A percentile compares a stretch with the other conserved stretches of the same genome.
phyloP scores from a whole-genome alignment of 37 sponge, comb jelly and placozoan species.

The Bolinopsis microptera region DNA sequence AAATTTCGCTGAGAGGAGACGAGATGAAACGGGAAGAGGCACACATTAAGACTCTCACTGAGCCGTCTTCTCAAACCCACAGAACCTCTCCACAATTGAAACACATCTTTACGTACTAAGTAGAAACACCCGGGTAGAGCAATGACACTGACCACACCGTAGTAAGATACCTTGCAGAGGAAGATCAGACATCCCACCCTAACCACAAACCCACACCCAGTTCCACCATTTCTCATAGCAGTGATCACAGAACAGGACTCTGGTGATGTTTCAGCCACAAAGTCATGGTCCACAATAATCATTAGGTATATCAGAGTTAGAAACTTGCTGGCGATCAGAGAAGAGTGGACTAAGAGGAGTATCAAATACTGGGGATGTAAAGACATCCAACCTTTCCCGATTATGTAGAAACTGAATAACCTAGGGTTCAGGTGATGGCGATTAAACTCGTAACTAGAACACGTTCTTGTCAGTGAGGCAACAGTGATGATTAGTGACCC shows the following conservation, averaged over 20 bases:
- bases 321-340: too few relatives aligned
- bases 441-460: too few relatives aligned
- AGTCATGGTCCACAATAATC: too few relatives aligned
- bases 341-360: too few relatives aligned
- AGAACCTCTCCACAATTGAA: not conserved
- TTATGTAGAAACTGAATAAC: too few relatives aligned
- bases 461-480: too few relatives aligned
- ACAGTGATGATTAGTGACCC: too few relatives aligned
- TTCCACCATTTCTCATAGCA: not conserved
- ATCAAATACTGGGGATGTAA: too few relatives aligned
- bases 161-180: not conserved
- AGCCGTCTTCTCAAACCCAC: not conserved
- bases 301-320: too few relatives aligned
- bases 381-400: too few relatives aligned
- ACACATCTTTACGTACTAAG: not conserved
- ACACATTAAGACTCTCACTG: not conserved
- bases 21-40: not conserved
- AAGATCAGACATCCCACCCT: not conserved
- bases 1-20: not conserved
- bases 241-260: not conserved
- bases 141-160: not conserved
- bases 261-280: too few relatives aligned
- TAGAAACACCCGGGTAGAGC: not conserved
- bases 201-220: not conserved
- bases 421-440: too few relatives aligned